These are phyloP conservation scores for Phragmatobia fuliginosa DNA, from an alignment of 2,888 invertebrate genomes.

Conservation along the genomic window DNA sequence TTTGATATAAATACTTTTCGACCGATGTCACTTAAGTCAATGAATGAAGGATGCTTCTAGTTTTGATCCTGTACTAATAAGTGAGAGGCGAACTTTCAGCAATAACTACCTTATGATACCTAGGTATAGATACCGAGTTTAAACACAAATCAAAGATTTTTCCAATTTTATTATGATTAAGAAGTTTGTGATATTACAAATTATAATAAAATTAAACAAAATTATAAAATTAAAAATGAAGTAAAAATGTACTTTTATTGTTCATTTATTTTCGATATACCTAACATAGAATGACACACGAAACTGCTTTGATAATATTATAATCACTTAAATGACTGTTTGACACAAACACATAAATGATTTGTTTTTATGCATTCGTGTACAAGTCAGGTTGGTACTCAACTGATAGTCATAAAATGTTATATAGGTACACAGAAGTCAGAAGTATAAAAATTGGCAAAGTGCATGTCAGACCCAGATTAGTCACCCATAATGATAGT, in stretches of 20 bases:
- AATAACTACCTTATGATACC: slow-evolving; percentile 5
- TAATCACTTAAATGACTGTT: too few species aligned
- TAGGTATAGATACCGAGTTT: slow-evolving; percentile 28
- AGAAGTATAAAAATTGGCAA: too few species aligned
- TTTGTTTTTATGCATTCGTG: too few species aligned
- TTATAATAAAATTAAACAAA: slow-evolving; percentile 24
- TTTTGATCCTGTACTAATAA: slow-evolving; percentile 12
- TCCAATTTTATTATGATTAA: slow-evolving; percentile 21
- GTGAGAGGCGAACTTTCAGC: slow-evolving; percentile 24
- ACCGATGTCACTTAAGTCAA: background rate
- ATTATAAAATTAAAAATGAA: slow-evolving; percentile 14
- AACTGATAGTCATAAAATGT: too few species aligned
- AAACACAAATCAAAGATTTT: slow-evolving; percentile 25
- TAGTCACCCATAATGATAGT: too few species aligned
- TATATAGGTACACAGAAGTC: too few species aligned
- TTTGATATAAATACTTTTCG: background rate
- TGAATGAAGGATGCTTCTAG: background rate
- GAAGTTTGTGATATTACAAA: slow-evolving; percentile 44
- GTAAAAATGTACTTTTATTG: background rate
- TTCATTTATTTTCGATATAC: background rate
- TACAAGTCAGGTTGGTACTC: too few species aligned
- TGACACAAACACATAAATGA: too few species aligned
- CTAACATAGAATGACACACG: too few species aligned
- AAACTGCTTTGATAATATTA: too few species aligned
- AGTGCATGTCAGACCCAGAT: too few species aligned